These are phyloP conservation scores for Mus spretus DNA, from an alignment of 2,797 vertebrate genomes.

Conservation along the genomic window DNA sequence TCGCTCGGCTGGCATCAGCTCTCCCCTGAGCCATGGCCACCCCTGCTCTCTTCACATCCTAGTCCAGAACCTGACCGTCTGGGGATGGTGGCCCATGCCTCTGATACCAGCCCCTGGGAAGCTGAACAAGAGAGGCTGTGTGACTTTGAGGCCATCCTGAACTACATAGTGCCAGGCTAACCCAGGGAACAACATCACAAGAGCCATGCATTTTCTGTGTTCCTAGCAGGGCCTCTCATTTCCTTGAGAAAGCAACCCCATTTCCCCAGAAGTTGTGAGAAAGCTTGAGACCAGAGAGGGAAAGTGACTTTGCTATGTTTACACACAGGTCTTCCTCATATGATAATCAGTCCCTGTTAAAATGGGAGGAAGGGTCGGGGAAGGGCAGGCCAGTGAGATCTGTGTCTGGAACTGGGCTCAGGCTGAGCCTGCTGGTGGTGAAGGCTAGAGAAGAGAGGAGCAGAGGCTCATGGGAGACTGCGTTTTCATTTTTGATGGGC, in stretches of 20 bases:
- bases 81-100: not conserved
- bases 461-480: not conserved
- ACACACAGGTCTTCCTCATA: not conserved
- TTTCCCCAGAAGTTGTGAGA: not conserved
- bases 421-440: not conserved
- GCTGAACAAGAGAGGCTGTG: not conserved
- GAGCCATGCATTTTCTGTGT: not conserved
- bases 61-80: not conserved
- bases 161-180: not conserved
- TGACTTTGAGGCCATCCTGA: not conserved
- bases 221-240: too few relatives aligned
- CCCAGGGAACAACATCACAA: not conserved
- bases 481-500: slow-evolving; percentile 49
- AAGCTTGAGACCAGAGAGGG: not conserved
- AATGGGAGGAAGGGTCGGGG: not conserved
- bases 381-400: not conserved
- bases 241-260: not conserved
- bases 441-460: not conserved
- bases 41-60: not conserved
- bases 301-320: not conserved
- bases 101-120: not conserved
- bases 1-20: not conserved
- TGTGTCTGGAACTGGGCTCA: fast-evolving
- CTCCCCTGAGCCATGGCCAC: not conserved
- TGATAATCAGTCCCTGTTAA: fast-evolving